Evolutionary conservation across 2,888 invertebrate species (phyloP).

Genomic region (Eupithecia inturbata): DNA sequence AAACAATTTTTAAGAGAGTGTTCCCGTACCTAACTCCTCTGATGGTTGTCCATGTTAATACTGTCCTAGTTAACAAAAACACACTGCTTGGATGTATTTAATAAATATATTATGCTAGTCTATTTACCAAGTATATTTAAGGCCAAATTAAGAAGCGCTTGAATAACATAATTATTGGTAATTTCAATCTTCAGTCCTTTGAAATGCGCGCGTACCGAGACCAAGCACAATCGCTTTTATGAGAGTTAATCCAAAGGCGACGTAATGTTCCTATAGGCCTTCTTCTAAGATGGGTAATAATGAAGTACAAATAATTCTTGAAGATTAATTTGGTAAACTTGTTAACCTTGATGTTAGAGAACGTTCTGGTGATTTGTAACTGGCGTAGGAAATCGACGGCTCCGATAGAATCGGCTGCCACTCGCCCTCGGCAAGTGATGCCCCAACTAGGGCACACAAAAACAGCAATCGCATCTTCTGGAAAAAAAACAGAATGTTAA

Average conservation of each 20-base stretch:
- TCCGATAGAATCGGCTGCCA: conserved; percentile 82
- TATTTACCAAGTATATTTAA: neutral
- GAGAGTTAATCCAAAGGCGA: too few relatives aligned
- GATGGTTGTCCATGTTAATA: too few relatives aligned
- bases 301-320: neutral
- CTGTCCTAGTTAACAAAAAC: too few relatives aligned
- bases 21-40: too few relatives aligned
- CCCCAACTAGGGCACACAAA: conserved; percentile 58
- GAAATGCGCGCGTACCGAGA: too few relatives aligned
- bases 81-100: too few relatives aligned
- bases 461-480: conserved; percentile 70
- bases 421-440: conserved; percentile 64
- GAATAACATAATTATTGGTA: too few relatives aligned
- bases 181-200: too few relatives aligned
- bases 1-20: too few relatives aligned
- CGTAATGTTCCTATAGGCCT: too few relatives aligned
- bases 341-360: conserved; percentile 64
- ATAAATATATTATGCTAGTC: neutral
- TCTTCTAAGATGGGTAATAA: neutral
- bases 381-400: conserved; percentile 59
- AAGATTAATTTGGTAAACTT: neutral
- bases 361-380: conserved; percentile 63
- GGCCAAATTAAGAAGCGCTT: neutral
- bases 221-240: too few relatives aligned
- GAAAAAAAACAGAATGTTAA: conserved; percentile 42